Base-by-base conservation (phyloP, 1,140 invertebrate genomes). In the Sinella curviseta region DNA sequence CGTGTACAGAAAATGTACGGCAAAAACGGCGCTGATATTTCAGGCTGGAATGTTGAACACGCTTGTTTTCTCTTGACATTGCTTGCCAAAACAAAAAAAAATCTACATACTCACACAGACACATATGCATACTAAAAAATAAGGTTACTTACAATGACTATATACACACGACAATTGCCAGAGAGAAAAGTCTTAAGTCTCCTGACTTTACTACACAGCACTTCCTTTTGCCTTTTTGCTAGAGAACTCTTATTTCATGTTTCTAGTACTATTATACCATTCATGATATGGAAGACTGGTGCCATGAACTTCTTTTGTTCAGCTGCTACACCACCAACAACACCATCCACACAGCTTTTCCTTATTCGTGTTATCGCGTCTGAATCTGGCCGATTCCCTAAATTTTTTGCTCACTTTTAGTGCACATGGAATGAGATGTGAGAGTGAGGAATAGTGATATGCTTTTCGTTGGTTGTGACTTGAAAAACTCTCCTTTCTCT, bases 1-100 rank as follows among this genome's bases (percentile, higher is more conserved):
- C n/a, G n/a, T n/a, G n/a, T n/a, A n/a, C n/a, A n/a, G n/a, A 48
- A 48, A 48, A n/a, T 8, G 24, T 60, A n/a, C 24, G 24, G 57
- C 57, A 60, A 12, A 60, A 60, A 60, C 24, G 57, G 24, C 12
- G 12, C 24, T n/a, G 57, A 16, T 60, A 26, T 60, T 60, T 26
- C 24, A 60, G 8, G 57, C 24, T 60, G 57, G 12, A 60, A 60
- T 60, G 3, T 26, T 60, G 14, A 60, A 26, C 57, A 60, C 24
- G 57, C 57, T n/a, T 60, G 57, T 26, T 48, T 48, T 26, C 57
- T 60, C 57, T 17, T 60, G 57, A 60, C 57, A 60, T 60, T 60
- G 57, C 57, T 60, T 60, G 57, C 57, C 57, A 60, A 60, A 60
- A 60, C 57, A 26, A 60, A 60, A 48, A 48, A 60, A n/a, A 60